Evolutionary conservation across 2,888 invertebrate genomes (phyloP).

Genomic region (Drosophila melanosoma): DNA sequence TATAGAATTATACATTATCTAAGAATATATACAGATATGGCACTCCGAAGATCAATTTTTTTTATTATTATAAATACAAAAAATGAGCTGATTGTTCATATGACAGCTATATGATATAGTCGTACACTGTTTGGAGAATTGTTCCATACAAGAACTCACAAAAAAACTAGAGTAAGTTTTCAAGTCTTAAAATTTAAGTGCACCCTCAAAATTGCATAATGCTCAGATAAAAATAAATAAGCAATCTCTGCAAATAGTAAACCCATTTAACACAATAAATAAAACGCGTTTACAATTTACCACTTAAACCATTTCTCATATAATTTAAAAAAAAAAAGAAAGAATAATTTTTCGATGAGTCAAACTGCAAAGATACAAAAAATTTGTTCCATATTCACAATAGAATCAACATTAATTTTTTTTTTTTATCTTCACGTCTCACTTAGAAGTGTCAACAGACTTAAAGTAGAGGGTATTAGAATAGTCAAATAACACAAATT

Average conservation of each 20-base stretch:
- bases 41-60: not conserved
- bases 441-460: slow-evolving; percentile 38
- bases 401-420: not conserved
- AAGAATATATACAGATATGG: not conserved
- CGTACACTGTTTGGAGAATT: not conserved
- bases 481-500: slow-evolving; percentile 12
- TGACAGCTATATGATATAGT: not conserved
- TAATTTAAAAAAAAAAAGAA: not conserved
- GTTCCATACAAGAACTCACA: not conserved
- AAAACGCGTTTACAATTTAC: slow-evolving; percentile 25
- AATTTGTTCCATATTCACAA: slow-evolving; percentile 47
- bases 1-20: not conserved
- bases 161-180: not conserved
- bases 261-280: not conserved
- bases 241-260: not conserved
- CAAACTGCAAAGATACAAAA: slow-evolving; percentile 9
- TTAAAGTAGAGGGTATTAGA: not conserved
- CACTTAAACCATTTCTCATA: not conserved
- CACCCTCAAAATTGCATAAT: not conserved
- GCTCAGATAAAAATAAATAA: too few species aligned
- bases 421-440: slow-evolving; percentile 18
- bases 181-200: too few species aligned
- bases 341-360: slow-evolving; percentile 1
- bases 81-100: not conserved
- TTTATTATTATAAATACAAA: not conserved